Evolutionary conservation across 1,140 invertebrate genomes (phyloP), one percentile per base, ranked within the genome.

Genomic region (Drosophila novamexicana): DNA sequence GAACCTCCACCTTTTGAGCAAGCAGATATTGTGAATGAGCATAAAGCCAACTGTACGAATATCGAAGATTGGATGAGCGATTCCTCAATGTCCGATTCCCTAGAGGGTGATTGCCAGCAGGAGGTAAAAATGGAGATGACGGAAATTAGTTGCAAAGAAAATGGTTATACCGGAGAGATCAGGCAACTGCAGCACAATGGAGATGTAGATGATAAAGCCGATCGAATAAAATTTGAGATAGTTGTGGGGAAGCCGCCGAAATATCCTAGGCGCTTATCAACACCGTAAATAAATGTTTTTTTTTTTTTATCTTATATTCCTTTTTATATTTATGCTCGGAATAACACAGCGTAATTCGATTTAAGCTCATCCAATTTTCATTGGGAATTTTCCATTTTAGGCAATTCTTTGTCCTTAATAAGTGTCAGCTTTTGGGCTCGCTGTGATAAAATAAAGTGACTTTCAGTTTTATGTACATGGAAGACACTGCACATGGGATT

Each of bases 361-460:
- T 61, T 70, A 71, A 68, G 69, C 67, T 78, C 61, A 64, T 66
- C 47, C 61, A 14, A 66, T 75, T 75, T 85, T 72, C 37, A 64
- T 77, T 62, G 49, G 70, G 75, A 71, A 61, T 75, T 78, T 61
- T 39, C n/a, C 22, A 16, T 47, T 16, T 34, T 44, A 59, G 34
- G 16, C 42, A 14, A 63, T 53, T 52, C 52, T 47, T 47, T 37
- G 40, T 37, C 40, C 67, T 66, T 50, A 52, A 50, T 70, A 75
- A 74, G 59, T 80, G 77, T 76, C 79, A 67, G 74, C 78, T 77
- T 81, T 77, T 36, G 57, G 47, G 44, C 32, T 37, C 42, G 9
- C 44, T 67, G 68, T 83, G 67, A 82, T 86, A 86, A 86, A 86
- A 79, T 86, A 69, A 82, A 86, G 79, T 86, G 83, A 82, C 71